phyloP scores from a whole-genome alignment of 64 coral and sea anemone species.

The Montipora sp. region DNA sequence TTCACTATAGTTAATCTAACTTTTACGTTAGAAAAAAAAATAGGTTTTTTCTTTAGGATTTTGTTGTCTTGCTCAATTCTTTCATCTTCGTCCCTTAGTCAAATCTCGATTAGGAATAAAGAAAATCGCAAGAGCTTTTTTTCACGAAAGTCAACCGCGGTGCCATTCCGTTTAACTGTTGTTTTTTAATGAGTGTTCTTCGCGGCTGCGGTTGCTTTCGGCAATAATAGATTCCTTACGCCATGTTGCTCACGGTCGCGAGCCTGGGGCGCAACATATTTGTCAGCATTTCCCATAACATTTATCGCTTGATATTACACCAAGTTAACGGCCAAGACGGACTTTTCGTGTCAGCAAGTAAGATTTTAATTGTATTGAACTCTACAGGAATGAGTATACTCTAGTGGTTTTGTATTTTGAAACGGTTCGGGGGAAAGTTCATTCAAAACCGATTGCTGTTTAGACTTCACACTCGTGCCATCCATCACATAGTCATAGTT shows the following conservation, averaged over 20 bases:
- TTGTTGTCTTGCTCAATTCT: not conserved
- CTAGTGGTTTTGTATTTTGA: too few species aligned
- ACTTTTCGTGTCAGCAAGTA: not conserved
- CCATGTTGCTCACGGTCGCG: not conserved
- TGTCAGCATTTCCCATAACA: slow-evolving; percentile 4
- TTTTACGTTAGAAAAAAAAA: too few species aligned
- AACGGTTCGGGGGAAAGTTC: too few species aligned
- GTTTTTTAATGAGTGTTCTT: not conserved
- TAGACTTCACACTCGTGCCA: not conserved
- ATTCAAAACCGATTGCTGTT: not conserved
- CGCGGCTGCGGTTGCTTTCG: not conserved
- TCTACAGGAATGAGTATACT: too few species aligned
- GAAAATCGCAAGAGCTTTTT: not conserved
- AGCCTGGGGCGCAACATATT: slow-evolving; percentile 16
- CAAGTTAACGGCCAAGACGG: not conserved
- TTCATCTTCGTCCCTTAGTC: not conserved
- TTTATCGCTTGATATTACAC: not conserved
- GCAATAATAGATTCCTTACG: not conserved
- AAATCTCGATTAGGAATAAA: too few species aligned
- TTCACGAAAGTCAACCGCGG: too few species aligned
- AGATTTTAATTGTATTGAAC: not conserved
- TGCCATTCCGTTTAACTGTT: not conserved
- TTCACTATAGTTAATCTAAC: too few species aligned
- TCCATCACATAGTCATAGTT: not conserved
- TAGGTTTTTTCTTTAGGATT: too few species aligned